Evolutionary conservation across 2,113 vertebrate genomes (phyloP), one percentile per base, ranked within the genome.

Genomic region (Cygnus buccinator): DNA sequence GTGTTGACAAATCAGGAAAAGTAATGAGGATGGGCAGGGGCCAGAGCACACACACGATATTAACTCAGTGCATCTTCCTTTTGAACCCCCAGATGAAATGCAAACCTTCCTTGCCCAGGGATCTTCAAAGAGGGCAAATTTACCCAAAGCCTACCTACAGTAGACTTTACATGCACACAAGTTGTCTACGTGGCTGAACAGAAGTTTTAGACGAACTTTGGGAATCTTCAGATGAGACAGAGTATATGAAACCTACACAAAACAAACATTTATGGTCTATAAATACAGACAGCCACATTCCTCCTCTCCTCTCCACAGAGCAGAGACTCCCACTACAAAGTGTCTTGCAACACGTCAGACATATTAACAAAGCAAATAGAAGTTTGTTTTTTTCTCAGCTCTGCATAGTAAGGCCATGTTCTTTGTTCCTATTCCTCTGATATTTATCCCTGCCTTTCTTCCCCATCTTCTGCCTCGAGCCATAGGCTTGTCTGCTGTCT

Each of bases 401-500:
- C 89, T 20, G 1, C 48, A 65, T 55, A 94, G 39, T 66, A 97
- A 97, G 93, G 81, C 90, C 80, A 6, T 20, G 39, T 84, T 95
- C 93, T 94, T 95, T 93, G 90, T 93, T 94, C 83, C 90, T 68
- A 1, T 83, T 92, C 46, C 41, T 54, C 39, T 87, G 89, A 76
- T 94, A 94, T 89, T 96, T 97, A 95, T 95, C 80, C 59, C 35
- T 94, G 39, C 67, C 71, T 92, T 96, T 97, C 86, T 95, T 97
- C 92, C 96, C 76, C 91, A 93, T 92, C 93, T 95, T 97, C 94
- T 96, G 95, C 97, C 97, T 97, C 77, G 2, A 96, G 95, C 95
- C 84, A 63, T 52, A 95, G 89, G 79, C 91, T 97, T 97, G 94
- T 95, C 95, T 95, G 89, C 87, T 97, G 84, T 95, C 95, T 95